Base-by-base conservation (phyloP, 37 sponge, comb jelly and placozoan species). In the Cladorhizidae sp. region DNA sequence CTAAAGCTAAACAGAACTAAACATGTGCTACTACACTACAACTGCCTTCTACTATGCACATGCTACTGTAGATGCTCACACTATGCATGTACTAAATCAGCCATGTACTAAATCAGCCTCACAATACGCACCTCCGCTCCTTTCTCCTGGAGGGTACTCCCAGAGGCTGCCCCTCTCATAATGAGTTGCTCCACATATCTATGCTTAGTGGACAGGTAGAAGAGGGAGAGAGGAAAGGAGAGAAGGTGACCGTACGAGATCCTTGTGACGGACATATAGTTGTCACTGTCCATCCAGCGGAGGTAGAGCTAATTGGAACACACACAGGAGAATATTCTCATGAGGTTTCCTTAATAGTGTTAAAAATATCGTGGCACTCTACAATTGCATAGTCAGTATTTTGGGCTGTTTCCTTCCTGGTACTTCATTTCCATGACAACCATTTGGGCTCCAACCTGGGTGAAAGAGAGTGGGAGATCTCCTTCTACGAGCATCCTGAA, bases 281-380 rank as follows among this genome's bases (percentile, higher is more conserved):
- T 90, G 72, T 90, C 67, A 63, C 54, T 62, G 29, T 90, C 86
- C 56, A 85, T 3, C 90, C 90, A 90, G 8, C 52, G 76, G n/a
- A 49, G 28, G 42, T 85, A 85, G n/a, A 90, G 67, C 90, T 90
- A 29, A 33, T 31, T 29, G 7, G 37, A 32, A 37, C 12, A n/a
- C 7, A 28, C 12, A 28, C 12, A 61, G 3, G 15, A 15, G 12
- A 8, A 61, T n/a, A 29, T n/a, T n/a, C n/a, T n/a, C n/a, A n/a
- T n/a, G n/a, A n/a, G n/a, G n/a, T n/a, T n/a, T n/a, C n/a, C n/a
- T n/a, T n/a, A n/a, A n/a, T n/a, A n/a, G n/a, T n/a, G n/a, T n/a
- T n/a, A n/a, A n/a, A n/a, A n/a, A n/a, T n/a, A n/a, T n/a, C n/a
- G n/a, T n/a, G n/a, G n/a, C n/a, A n/a, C n/a, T n/a, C n/a, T n/a